Percentiles rank a stretch among this genome's conserved stretches.
Conservation (phyloP, 2,888 invertebrate species). For the Craniophora ligustri region DNA sequence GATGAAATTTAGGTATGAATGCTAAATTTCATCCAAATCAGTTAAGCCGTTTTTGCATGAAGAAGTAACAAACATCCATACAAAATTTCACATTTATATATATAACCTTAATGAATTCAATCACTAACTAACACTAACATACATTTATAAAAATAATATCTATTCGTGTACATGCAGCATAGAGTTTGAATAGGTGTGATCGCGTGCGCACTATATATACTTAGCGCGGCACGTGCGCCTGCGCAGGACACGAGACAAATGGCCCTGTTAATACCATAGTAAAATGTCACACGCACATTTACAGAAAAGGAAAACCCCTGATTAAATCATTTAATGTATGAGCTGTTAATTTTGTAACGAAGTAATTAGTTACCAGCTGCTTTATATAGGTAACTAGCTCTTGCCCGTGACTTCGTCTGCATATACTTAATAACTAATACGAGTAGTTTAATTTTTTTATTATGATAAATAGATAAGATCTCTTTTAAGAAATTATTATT, state of each 20-base stretch:
- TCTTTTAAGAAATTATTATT: too few species aligned
- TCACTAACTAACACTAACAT: neutral
- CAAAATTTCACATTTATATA: too few species aligned
- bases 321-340: constrained; percentile 6
- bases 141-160: neutral
- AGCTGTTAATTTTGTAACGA: constrained; percentile 1
- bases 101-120: neutral
- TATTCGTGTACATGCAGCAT: neutral
- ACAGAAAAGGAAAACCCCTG: constrained; percentile 27
- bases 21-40: too few species aligned
- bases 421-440: too few species aligned
- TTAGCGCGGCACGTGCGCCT: constrained; percentile 31
- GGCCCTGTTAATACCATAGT: constrained; percentile 19
- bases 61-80: too few species aligned
- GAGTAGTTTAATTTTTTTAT: too few species aligned
- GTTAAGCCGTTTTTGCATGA: too few species aligned
- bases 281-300: constrained; percentile 24
- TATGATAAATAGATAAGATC: too few species aligned
- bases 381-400: neutral
- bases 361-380: constrained; percentile 1
- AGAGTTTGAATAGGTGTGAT: constrained; percentile 34
- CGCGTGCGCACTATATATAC: constrained; percentile 45
- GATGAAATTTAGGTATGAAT: too few species aligned
- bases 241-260: constrained; percentile 36
- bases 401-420: too few species aligned